A percentile compares a stretch with the other conserved stretches of the same genome.
phyloP scores from a whole-genome alignment of 2,113 vertebrate species.

The Ia io region DNA sequence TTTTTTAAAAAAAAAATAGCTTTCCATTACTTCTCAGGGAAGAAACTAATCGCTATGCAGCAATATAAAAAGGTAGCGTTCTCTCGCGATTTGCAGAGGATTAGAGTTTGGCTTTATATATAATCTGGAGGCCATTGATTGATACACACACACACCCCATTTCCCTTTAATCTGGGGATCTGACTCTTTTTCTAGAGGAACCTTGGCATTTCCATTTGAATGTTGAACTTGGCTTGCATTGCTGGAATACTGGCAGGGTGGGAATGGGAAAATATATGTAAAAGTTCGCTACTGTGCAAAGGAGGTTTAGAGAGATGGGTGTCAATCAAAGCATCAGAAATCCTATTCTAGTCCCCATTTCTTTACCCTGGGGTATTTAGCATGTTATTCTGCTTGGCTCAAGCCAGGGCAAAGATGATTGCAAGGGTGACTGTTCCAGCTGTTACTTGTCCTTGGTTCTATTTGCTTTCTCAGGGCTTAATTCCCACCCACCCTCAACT shows the following conservation, averaged over 20 bases:
- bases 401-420: constrained; percentile 71
- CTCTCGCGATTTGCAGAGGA: constrained; percentile 71
- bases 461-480: constrained; percentile 80
- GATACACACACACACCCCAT: constrained; percentile 45
- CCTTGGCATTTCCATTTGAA: constrained; percentile 75
- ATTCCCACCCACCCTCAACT: constrained; percentile 70
- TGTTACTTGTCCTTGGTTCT: constrained; percentile 68
- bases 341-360: constrained; percentile 46
- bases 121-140: constrained; percentile 76
- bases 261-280: constrained; percentile 70
- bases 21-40: constrained; percentile 64
- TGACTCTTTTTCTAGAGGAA: constrained; percentile 76
- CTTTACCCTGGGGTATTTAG: constrained; percentile 61
- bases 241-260: constrained; percentile 74
- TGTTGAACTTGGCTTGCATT: constrained; percentile 76
- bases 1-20: constrained; percentile 31
- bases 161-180: constrained; percentile 80
- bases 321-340: constrained; percentile 64
- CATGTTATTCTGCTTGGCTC: constrained; percentile 73
- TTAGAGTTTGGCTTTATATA: constrained; percentile 77
- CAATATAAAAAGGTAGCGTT: constrained; percentile 68
- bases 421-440: constrained; percentile 56
- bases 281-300: constrained; percentile 77
- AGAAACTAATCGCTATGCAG: constrained; percentile 61
- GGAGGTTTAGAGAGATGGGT: constrained; percentile 51